A percentile compares a stretch with the other conserved stretches of the same genome.
Evolutionary conservation across 2,797 vertebrate genomes (phyloP).

Genomic region (Bucorvus abyssinicus): DNA sequence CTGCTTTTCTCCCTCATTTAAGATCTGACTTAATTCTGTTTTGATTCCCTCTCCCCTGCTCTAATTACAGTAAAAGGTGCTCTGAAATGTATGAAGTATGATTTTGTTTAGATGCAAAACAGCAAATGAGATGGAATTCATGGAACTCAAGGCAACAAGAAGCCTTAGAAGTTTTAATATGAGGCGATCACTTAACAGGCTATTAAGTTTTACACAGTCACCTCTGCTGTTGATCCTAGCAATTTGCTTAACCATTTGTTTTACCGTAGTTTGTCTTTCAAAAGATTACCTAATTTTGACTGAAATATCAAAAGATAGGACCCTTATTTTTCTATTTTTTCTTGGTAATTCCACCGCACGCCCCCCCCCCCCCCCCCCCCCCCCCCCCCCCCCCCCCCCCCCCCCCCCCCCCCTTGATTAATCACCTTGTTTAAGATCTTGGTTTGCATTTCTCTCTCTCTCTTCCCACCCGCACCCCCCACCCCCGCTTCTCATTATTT

Average conservation of each 20-base stretch:
- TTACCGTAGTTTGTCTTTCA: neutral
- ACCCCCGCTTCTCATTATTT: neutral
- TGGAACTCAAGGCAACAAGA: neutral
- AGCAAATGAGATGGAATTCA: neutral
- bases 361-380: accelerated
- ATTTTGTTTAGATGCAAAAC: neutral
- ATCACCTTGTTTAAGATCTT: neutral
- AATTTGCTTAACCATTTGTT: neutral
- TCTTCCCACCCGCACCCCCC: too few species aligned
- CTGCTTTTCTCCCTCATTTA: neutral
- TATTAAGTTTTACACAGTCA: neutral
- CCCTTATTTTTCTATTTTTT: neutral
- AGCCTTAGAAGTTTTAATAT: neutral
- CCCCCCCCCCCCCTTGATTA: accelerated
- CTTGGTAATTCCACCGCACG: neutral
- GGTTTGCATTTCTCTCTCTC: neutral
- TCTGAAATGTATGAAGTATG: neutral
- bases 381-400: accelerated
- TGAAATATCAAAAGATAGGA: neutral
- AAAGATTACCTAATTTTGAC: neutral
- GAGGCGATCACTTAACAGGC: neutral
- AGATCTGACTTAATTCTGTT: neutral
- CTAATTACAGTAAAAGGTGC: neutral
- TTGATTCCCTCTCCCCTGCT: neutral
- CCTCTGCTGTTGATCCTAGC: neutral